phyloP scores from a whole-genome alignment of 2,797 vertebrate species.

The Phyllotis vaccarum region DNA sequence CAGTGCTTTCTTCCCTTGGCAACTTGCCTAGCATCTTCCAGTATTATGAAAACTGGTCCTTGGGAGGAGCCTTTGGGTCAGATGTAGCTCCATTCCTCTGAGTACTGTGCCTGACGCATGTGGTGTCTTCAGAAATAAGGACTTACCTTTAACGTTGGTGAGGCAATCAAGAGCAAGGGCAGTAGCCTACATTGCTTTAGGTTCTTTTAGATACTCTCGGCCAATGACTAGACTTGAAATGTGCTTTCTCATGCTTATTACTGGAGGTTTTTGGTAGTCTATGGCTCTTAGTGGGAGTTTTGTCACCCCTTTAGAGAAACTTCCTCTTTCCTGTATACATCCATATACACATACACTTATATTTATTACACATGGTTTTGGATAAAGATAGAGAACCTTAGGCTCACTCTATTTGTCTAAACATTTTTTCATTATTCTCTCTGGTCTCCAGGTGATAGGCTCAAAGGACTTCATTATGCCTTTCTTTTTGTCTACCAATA shows the following conservation, averaged over 20 bases:
- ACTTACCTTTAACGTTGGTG: not conserved
- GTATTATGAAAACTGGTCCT: not conserved
- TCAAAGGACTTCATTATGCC: slow-evolving; percentile 6
- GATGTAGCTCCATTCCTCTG: not conserved
- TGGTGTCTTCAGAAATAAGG: not conserved
- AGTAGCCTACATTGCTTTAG: not conserved
- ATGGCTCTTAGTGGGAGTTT: not conserved
- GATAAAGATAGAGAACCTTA: not conserved
- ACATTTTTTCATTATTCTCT: slow-evolving; percentile 55
- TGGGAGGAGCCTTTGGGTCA: not conserved
- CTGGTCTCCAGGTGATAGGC: not conserved
- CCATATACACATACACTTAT: not conserved
- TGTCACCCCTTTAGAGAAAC: not conserved
- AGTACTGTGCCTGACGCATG: not conserved
- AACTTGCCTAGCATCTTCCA: not conserved
- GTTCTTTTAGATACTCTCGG: not conserved
- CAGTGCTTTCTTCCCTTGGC: not conserved
- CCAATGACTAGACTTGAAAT: not conserved
- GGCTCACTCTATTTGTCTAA: not conserved
- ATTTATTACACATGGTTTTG: not conserved
- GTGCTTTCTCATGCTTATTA: not conserved
- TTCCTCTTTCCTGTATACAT: not conserved
- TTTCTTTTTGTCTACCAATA: not conserved
- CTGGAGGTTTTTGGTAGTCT: not conserved
- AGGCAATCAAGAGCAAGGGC: not conserved